Evolutionary conservation across 2,888 invertebrate genomes (phyloP).

Genomic region (Noctua pronuba): DNA sequence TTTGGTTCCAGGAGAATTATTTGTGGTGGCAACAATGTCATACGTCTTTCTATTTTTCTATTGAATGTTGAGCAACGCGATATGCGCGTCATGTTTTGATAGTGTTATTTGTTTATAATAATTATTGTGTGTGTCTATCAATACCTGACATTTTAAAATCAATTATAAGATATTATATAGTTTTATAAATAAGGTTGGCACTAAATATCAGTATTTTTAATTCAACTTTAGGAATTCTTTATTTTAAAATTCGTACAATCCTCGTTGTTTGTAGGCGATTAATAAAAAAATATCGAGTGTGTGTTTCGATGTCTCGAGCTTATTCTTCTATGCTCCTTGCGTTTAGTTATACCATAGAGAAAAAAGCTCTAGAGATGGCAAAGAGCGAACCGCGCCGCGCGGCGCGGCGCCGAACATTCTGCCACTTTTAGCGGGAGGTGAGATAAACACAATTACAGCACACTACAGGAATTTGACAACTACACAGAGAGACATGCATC

Average conservation of each 20-base stretch:
- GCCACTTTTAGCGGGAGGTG: too few relatives aligned
- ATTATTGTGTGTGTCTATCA: not conserved
- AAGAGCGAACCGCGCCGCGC: not conserved
- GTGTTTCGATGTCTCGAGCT: not conserved
- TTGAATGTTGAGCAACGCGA: constrained; percentile 31
- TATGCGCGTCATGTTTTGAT: constrained; percentile 36
- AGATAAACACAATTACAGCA: too few relatives aligned
- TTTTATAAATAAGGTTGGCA: too few relatives aligned
- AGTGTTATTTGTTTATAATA: constrained; percentile 18
- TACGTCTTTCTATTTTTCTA: constrained; percentile 53
- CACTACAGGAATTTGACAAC: too few relatives aligned
- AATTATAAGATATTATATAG: accelerated
- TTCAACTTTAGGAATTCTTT: not conserved
- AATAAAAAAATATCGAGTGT: not conserved
- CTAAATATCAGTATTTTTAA: not conserved
- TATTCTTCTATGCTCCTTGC: not conserved
- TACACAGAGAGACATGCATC: too few relatives aligned
- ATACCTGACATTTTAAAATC: not conserved
- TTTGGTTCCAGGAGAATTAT: constrained; percentile 73
- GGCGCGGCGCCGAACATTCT: too few relatives aligned
- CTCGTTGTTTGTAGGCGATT: constrained; percentile 23
- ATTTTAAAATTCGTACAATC: not conserved
- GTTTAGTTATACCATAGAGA: not conserved
- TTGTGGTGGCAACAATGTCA: constrained; percentile 76
- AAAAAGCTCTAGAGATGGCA: not conserved